Evolutionary conservation across 1,140 invertebrate genomes (phyloP), one percentile per base, ranked within the genome.

Genomic region (Drosophila quadrilineata): DNA sequence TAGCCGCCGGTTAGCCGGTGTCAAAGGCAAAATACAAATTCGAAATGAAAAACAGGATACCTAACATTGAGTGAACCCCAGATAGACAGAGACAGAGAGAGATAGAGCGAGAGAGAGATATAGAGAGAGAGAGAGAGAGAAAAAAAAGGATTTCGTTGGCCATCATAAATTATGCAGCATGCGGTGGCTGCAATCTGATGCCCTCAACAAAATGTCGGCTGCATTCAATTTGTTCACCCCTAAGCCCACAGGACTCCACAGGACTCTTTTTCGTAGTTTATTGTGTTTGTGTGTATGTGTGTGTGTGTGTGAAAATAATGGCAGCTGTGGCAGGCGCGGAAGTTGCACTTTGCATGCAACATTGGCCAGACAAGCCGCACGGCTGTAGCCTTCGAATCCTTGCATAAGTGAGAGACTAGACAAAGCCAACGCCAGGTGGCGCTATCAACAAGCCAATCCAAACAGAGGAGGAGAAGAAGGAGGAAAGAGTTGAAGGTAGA

Each of bases 21-120:
- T 85, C 77, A 84, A 84, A 84, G 77, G 79, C 69, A 77, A 84
- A 80, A 84, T 74, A 77, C 79, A 85, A 84, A 85, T 67, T 73
- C 57, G 60, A 73, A 75, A 66, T 52, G 77, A 74, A 71, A 87
- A 68, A 60, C 38, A 68, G 68, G 45, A 21, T 31, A 49, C 28
- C 66, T 24, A 41, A 26, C n/a, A 62, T 26, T 43, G 26, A 36
- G 33, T 6, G 38, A 5, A 10, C 22, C n/a, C n/a, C n/a, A n/a
- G n/a, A n/a, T n/a, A n/a, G n/a, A n/a, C n/a, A n/a, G n/a, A 2
- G 2, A 49, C 28, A 26, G 38, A 35, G 41, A 35, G 14, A 38
- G 29, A 24, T 21, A 26, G 19, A 33, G 6, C 6, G 17, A 8
- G 21, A 24, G 5, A n/a, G 43, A 4, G 9, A 12, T 21, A 6